These are phyloP conservation scores for Hylaea fasciaria DNA, from an alignment of 2,888 invertebrate species.

Conservation along the genomic window DNA sequence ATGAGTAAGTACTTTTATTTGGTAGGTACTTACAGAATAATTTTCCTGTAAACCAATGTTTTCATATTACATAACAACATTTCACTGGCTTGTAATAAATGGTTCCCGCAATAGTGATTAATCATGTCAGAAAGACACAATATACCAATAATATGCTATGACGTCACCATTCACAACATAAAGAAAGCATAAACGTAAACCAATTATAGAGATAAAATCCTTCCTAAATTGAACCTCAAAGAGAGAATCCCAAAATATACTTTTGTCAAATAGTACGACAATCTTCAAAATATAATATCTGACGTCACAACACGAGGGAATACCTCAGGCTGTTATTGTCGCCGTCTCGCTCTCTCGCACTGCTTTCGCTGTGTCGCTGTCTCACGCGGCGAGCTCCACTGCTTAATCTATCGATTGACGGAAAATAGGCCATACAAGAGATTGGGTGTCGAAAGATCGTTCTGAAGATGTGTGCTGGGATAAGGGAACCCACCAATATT, in stretches of 20 bases:
- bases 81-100: too few relatives aligned
- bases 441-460: constrained; percentile 26
- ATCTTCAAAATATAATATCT: constrained; percentile 27
- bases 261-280: constrained; percentile 7
- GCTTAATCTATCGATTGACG: constrained; percentile 58
- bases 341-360: constrained; percentile 44
- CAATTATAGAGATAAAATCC: background rate
- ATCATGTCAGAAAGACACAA: too few relatives aligned
- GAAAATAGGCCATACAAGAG: constrained; percentile 22
- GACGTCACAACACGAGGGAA: constrained; percentile 33
- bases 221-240: background rate
- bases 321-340: constrained; percentile 29
- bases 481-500: background rate
- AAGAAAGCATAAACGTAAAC: too few relatives aligned
- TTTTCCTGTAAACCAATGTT: too few relatives aligned
- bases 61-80: too few relatives aligned
- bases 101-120: too few relatives aligned
- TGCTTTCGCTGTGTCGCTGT: constrained; percentile 41
- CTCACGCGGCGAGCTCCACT: constrained; percentile 46
- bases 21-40: too few relatives aligned
- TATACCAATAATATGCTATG: too few relatives aligned
- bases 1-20: too few relatives aligned
- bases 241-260: background rate
- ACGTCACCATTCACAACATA: too few relatives aligned
- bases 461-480: constrained; percentile 36